Conservation (phyloP, 2,888 invertebrate species). For the Lottia gigantea region DNA sequence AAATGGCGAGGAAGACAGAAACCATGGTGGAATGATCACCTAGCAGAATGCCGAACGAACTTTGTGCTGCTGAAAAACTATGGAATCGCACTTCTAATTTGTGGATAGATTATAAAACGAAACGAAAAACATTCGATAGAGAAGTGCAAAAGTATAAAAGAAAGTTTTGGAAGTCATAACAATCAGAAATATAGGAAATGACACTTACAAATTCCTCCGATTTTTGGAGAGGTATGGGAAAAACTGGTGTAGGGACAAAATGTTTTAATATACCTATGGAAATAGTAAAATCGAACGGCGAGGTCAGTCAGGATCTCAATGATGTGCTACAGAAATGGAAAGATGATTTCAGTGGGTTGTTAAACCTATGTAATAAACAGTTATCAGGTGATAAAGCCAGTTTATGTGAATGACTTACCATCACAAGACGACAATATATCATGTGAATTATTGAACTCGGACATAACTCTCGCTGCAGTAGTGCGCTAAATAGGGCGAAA, state of each 20-base stretch:
- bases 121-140: not conserved
- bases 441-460: not conserved
- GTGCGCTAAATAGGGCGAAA: not conserved
- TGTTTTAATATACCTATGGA: not conserved
- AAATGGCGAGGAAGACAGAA: not conserved
- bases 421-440: too few species aligned
- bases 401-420: too few species aligned
- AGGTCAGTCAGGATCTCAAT: not conserved
- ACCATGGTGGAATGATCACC: not conserved
- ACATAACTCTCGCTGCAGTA: not conserved
- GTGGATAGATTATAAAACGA: not conserved
- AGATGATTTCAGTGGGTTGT: not conserved
- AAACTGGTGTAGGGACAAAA: not conserved
- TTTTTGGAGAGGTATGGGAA: not conserved
- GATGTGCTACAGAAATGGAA: slow-evolving; percentile 3
- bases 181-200: too few species aligned
- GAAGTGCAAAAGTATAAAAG: slow-evolving; percentile 3
- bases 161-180: not conserved
- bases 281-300: not conserved
- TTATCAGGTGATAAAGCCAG: too few species aligned
- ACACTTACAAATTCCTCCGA: not conserved
- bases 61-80: not conserved
- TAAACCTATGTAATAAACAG: too few species aligned
- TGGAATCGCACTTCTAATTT: not conserved
- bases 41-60: not conserved